phyloP scores from a whole-genome alignment of 1,140 invertebrate species.

The Oreohelix idahoensis region DNA sequence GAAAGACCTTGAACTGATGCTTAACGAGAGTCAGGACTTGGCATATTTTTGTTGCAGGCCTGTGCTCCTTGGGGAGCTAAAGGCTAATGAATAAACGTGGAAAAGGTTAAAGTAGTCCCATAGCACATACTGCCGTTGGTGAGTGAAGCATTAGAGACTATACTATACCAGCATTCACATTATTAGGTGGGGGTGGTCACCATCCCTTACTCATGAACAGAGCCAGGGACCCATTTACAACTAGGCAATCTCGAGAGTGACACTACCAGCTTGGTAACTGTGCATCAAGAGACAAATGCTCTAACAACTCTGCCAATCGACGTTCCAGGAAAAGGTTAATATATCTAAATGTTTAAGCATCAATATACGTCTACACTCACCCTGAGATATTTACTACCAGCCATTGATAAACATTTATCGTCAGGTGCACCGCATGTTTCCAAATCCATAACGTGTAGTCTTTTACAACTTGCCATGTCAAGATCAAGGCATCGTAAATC shows the following conservation, averaged over 20 bases:
- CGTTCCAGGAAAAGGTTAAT: no score
- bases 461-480: conserved; percentile 52
- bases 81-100: no score
- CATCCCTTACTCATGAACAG: background rate
- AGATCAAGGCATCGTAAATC: conserved; percentile 44
- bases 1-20: no score
- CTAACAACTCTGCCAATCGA: background rate
- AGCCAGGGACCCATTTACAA: background rate
- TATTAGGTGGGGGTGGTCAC: no score
- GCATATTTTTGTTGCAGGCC: no score
- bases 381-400: conserved; percentile 57
- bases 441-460: conserved; percentile 57
- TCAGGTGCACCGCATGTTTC: conserved; percentile 52
- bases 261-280: background rate
- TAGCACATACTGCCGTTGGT: no score
- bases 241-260: background rate
- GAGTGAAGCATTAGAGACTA: no score
- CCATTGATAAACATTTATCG: conserved; percentile 50
- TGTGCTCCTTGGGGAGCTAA: no score
- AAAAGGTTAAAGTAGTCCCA: no score
- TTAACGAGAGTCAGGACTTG: no score
- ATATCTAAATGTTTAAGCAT: no score
- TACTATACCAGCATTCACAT: no score
- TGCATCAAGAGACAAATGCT: background rate
- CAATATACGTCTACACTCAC: conserved; percentile 61